phyloP scores from a whole-genome alignment of 2,888 invertebrate species.

The Phengaris arion region DNA sequence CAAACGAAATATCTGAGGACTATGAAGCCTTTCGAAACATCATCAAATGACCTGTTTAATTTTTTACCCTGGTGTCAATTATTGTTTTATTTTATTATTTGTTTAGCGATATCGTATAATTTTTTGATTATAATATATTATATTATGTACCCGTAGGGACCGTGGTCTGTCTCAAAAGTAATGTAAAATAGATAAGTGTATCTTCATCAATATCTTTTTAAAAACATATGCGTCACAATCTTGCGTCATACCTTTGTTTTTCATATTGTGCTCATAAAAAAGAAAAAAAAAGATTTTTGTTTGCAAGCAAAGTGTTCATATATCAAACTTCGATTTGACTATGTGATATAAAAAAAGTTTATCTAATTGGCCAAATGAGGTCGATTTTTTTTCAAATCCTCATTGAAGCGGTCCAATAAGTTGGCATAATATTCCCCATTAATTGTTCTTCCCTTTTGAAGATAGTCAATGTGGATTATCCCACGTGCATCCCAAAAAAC shows the following conservation, averaged over 20 bases:
- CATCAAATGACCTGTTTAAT: not conserved
- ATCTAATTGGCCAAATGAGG: too few species aligned
- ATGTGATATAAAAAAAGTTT: not conserved
- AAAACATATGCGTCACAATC: not conserved
- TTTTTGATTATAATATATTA: not conserved
- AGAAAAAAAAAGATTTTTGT: not conserved
- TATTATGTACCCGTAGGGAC: not conserved
- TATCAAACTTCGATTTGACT: not conserved
- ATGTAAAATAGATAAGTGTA: not conserved
- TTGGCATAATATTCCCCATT: too few species aligned
- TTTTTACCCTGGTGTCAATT: not conserved
- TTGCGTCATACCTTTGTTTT: constrained; percentile 11
- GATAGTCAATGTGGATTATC: too few species aligned
- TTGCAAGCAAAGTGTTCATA: not conserved
- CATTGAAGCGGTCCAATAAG: too few species aligned
- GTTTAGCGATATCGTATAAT: not conserved
- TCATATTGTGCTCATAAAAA: not conserved
- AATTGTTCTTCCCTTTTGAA: too few species aligned
- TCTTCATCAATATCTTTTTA: not conserved
- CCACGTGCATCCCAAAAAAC: too few species aligned
- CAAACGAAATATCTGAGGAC: not conserved
- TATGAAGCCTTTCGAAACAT: not conserved
- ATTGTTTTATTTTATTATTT: not conserved
- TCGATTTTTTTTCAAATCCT: too few species aligned
- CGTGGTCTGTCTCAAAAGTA: not conserved